These are phyloP conservation scores for Periophthalmus modestus DNA, from an alignment of 2,113 vertebrate genomes.

Conservation along the genomic window DNA sequence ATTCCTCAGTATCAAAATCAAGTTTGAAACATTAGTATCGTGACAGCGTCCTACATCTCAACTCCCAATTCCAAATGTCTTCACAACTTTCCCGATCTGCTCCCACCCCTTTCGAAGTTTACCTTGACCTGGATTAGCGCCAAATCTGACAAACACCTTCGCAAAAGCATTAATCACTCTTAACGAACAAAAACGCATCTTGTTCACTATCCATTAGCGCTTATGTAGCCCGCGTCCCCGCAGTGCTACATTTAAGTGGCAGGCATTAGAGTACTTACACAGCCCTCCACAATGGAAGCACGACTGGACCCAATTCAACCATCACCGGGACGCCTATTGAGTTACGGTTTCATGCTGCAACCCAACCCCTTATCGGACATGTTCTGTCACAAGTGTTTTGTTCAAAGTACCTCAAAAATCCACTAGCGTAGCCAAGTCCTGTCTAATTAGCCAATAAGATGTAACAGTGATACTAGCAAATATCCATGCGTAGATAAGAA, in stretches of 20 bases:
- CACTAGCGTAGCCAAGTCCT: conserved; percentile 13
- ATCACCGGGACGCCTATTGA: conserved; percentile 41
- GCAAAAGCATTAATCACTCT: conserved; percentile 5
- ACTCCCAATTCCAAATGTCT: no score
- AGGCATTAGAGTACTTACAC: conserved; percentile 71
- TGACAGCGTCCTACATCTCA: no score
- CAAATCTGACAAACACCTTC: background rate
- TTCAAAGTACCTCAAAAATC: conserved; percentile 62
- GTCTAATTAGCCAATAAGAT: conserved; percentile 61
- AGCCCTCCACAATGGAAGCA: conserved; percentile 63
- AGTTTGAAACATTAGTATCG: no score
- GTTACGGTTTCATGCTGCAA: conserved; percentile 70
- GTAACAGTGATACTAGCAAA: conserved; percentile 54
- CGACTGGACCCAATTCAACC: conserved; percentile 61
- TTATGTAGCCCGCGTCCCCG: conserved; percentile 31
- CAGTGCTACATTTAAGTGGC: conserved; percentile 58
- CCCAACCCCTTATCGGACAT: conserved; percentile 62
- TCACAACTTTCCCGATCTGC: background rate
- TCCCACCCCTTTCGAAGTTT: background rate
- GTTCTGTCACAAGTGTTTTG: conserved; percentile 69
- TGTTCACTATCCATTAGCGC: conserved; percentile 32
- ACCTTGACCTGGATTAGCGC: background rate
- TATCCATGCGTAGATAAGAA: conserved; percentile 43
- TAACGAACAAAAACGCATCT: conserved; percentile 7
- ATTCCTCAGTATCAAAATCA: no score